These are phyloP conservation scores for Diarsia rubi DNA, from an alignment of 2,888 invertebrate species.

Conservation along the genomic window DNA sequence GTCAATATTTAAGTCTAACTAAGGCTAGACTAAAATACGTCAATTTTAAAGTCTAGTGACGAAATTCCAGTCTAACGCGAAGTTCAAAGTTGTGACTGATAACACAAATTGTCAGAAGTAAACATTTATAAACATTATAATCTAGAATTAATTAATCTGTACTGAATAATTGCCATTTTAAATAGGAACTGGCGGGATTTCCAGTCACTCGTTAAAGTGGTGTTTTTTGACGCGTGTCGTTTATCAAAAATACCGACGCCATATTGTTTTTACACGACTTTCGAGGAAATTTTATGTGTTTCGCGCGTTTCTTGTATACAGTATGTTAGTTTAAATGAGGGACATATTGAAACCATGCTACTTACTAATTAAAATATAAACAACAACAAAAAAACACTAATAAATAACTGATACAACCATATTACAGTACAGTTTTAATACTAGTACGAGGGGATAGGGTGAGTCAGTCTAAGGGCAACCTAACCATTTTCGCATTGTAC, in stretches of 20 bases:
- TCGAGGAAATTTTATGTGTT: no score
- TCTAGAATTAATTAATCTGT: constrained; percentile 5
- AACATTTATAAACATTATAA: not conserved
- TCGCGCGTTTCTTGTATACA: no score
- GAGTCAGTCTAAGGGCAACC: no score
- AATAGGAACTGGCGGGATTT: not conserved
- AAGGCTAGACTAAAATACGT: not conserved
- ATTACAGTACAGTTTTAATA: no score
- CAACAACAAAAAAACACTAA: no score
- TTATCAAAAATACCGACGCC: not conserved
- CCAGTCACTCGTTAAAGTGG: not conserved
- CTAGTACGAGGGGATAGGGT: no score
- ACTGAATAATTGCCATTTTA: not conserved
- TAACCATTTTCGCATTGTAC: no score
- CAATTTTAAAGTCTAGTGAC: not conserved
- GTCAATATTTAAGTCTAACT: not conserved
- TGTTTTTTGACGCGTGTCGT: not conserved
- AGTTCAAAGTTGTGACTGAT: constrained; percentile 1
- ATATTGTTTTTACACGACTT: not conserved
- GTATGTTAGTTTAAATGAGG: no score
- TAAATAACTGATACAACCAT: no score
- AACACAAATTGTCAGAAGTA: not conserved
- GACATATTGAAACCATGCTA: no score
- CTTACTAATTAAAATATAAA: no score
- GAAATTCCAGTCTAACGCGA: not conserved